Conservation (phyloP, 2,888 invertebrate genomes). For the Nomada fabriciana region DNA sequence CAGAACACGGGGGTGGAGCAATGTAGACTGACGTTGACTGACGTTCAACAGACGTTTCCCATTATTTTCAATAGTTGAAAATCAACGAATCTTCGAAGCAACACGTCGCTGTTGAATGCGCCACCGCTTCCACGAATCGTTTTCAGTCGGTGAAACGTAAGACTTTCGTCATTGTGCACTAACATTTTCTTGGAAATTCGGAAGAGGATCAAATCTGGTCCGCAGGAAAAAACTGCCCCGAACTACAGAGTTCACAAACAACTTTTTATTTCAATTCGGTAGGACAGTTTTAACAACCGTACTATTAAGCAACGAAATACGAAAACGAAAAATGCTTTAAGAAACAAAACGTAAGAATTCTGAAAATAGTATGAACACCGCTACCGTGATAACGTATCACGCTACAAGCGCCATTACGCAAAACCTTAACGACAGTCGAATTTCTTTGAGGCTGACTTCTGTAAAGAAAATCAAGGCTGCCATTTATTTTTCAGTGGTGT, state of each 20-base stretch:
- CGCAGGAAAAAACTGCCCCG: conserved; percentile 6
- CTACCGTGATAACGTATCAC: not conserved
- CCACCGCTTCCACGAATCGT: conserved; percentile 44
- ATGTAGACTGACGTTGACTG: conserved; percentile 79
- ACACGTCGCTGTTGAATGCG: conserved; percentile 56
- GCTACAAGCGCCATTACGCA: not conserved
- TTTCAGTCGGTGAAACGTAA: conserved; percentile 45
- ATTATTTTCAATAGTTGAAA: conserved; percentile 81
- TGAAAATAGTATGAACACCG: not conserved
- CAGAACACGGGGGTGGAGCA: conserved; percentile 67
- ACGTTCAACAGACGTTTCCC: conserved; percentile 81
- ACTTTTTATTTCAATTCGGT: not conserved
- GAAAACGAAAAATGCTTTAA: not conserved
- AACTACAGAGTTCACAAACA: too few species aligned
- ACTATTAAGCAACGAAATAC: not conserved
- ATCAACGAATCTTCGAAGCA: conserved; percentile 66
- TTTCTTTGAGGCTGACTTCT: conserved; percentile 5
- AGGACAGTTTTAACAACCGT: not conserved
- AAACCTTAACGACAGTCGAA: conserved; percentile 19
- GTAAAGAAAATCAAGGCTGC: conserved; percentile 31
- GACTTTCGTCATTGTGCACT: conserved; percentile 53
- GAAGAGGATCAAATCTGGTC: conserved; percentile 25
- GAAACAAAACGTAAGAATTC: not conserved
- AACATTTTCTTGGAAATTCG: conserved; percentile 45
- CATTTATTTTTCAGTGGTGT: conserved; percentile 60